Evolutionary conservation across 2,888 invertebrate genomes (phyloP).

Genomic region (Cephus nigrinus): DNA sequence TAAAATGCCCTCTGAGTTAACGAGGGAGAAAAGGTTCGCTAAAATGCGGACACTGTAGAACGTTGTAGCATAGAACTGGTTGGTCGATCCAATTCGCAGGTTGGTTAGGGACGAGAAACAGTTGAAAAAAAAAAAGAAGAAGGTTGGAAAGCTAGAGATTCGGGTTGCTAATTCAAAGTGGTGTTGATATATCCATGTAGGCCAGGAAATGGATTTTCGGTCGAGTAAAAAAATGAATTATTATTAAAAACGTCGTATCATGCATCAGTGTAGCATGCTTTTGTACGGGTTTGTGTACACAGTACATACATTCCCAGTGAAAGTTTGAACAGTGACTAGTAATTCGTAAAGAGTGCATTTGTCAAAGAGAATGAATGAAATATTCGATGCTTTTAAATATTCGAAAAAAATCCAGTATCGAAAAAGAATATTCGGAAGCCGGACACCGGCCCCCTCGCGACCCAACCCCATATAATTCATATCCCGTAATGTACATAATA

Average conservation of each 20-base stretch:
- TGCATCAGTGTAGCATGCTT: background rate
- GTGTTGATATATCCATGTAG: background rate
- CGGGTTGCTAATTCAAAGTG: background rate
- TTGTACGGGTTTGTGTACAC: background rate
- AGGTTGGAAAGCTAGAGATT: background rate
- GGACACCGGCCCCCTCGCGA: background rate
- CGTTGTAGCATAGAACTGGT: background rate
- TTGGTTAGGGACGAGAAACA: background rate
- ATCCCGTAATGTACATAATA: background rate
- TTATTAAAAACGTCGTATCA: background rate
- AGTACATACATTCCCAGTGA: background rate
- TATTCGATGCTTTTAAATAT: background rate
- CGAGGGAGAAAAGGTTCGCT: background rate
- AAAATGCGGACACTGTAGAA: background rate
- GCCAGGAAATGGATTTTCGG: conserved; percentile 19
- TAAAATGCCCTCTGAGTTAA: conserved; percentile 14
- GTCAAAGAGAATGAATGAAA: background rate
- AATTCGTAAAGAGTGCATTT: background rate
- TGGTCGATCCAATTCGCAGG: background rate
- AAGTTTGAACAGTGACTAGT: background rate
- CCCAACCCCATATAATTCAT: background rate
- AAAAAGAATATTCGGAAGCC: background rate
- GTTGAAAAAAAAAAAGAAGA: background rate
- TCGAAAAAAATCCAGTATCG: background rate
- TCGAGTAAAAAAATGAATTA: background rate